These are phyloP conservation scores for Phenganax marumi DNA, from an alignment of 92 coral and sea anemone genomes.

Conservation along the genomic window DNA sequence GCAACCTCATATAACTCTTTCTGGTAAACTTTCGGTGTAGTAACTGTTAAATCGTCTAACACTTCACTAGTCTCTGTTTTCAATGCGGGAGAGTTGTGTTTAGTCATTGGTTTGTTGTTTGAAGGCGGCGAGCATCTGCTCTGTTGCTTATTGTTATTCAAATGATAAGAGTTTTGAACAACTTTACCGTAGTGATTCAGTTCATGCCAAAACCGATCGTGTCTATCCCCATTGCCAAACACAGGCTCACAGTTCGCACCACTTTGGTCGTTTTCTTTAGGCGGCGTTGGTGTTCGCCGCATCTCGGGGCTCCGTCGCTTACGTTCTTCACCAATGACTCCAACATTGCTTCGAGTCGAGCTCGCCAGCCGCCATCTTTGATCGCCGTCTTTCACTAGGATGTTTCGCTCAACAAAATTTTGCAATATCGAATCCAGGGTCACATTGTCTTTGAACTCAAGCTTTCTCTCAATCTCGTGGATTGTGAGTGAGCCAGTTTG, in stretches of 20 bases:
- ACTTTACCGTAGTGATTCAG: background rate
- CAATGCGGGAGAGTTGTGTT: conserved; percentile 63
- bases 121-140: conserved; percentile 61
- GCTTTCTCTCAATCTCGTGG: conserved; percentile 1
- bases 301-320: conserved; percentile 31
- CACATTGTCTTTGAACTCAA: conserved; percentile 9
- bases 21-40: conserved; percentile 73
- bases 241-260: background rate
- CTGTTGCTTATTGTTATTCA: background rate
- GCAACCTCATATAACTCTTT: conserved; percentile 74
- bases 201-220: background rate
- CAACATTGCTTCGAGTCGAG: background rate
- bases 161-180: background rate
- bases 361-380: conserved; percentile 46
- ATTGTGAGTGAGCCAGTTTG: conserved; percentile 7
- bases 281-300: conserved; percentile 25
- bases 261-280: conserved; percentile 8
- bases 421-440: background rate
- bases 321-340: conserved; percentile 37
- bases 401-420: background rate
- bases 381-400: conserved; percentile 13
- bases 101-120: conserved; percentile 70
- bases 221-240: background rate
- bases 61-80: conserved; percentile 47
- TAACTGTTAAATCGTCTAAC: conserved; percentile 49